Conservation (phyloP, 1,140 invertebrate species). For the Tetraneura akinire region DNA sequence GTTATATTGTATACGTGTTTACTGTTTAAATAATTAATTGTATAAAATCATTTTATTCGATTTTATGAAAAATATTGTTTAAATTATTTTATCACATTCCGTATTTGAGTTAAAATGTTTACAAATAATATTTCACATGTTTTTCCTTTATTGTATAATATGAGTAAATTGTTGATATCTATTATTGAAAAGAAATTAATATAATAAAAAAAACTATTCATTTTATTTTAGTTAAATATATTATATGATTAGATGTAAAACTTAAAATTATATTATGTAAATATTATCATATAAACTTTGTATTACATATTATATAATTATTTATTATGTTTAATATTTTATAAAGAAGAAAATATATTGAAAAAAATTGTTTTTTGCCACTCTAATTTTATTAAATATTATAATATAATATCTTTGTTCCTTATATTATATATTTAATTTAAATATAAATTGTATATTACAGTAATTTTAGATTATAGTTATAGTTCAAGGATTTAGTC, state of each 20-base stretch:
- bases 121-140: neutral
- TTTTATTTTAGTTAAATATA: neutral
- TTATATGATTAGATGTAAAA: slow-evolving; percentile 18
- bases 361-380: neutral
- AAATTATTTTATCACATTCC: slow-evolving; percentile 1
- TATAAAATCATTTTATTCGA: neutral
- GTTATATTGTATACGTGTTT: neutral
- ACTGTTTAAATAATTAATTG: neutral
- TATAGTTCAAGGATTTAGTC: too few relatives aligned
- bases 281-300: neutral
- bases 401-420: neutral
- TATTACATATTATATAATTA: slow-evolving; percentile 5
- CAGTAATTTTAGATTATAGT: too few relatives aligned
- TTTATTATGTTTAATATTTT: neutral
- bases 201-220: too few relatives aligned
- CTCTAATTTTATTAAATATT: too few relatives aligned
- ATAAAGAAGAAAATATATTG: slow-evolving; percentile 2
- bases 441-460: neutral
- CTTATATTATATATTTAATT: slow-evolving; percentile 22
- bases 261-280: neutral
- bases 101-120: neutral
- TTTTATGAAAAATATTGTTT: neutral
- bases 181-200: neutral
- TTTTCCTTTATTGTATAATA: neutral
- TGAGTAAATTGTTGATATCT: neutral